phyloP scores from a whole-genome alignment of 2,113 vertebrate genomes.

The Gallinago undulata region DNA sequence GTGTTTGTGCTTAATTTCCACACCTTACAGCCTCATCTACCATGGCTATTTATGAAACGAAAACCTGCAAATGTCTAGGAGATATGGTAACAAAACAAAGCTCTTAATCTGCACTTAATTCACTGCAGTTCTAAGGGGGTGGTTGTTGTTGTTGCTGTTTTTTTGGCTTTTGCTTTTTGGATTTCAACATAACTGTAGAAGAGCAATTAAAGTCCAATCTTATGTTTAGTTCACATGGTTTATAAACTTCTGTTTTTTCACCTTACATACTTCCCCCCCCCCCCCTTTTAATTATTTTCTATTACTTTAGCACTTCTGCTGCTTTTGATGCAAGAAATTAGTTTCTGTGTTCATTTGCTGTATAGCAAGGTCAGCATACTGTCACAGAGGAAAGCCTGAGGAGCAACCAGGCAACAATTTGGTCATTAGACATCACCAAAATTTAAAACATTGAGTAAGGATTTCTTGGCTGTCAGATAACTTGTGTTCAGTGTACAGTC shows the following conservation, averaged over 20 bases:
- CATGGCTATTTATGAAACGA: neutral
- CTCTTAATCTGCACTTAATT: neutral
- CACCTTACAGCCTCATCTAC: neutral
- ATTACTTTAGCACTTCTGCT: neutral
- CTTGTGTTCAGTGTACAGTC: accelerated
- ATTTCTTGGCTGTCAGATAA: neutral
- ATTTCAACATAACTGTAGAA: neutral
- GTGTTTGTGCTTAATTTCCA: neutral
- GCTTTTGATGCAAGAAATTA: neutral
- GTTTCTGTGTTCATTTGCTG: neutral
- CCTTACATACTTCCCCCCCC: accelerated
- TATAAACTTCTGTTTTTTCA: neutral
- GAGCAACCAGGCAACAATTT: neutral
- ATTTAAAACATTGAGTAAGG: neutral
- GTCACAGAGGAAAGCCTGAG: neutral
- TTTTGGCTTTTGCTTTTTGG: neutral
- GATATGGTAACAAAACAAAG: neutral
- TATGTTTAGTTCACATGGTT: neutral
- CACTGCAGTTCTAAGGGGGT: neutral
- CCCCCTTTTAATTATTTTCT: neutral
- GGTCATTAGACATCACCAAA: neutral
- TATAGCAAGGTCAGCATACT: neutral
- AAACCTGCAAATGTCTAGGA: neutral
- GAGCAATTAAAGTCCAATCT: neutral
- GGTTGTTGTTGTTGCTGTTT: neutral